Percentiles rank a stretch among this genome's conserved stretches.
phyloP scores from a whole-genome alignment of 2,113 vertebrate genomes.

The Paraplagusia blochii region DNA sequence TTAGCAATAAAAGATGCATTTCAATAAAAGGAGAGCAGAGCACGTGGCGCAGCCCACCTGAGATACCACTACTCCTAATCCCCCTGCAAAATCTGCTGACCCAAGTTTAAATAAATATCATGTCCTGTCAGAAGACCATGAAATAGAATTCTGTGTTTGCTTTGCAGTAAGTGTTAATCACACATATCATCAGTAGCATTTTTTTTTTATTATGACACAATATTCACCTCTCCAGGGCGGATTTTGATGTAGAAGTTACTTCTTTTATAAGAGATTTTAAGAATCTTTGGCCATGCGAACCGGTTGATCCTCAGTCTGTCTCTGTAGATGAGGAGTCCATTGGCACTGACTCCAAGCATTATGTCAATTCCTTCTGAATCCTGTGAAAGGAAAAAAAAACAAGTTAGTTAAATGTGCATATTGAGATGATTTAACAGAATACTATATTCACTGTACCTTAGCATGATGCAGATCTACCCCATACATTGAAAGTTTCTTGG shows the following conservation, averaged over 20 bases:
- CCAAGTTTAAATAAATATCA: conserved; percentile 39
- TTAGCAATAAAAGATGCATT: conserved; percentile 38
- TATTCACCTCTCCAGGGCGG: conserved; percentile 92
- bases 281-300: conserved; percentile 99
- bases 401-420: not conserved
- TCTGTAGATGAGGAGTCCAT: conserved; percentile 94
- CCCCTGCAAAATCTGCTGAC: conserved; percentile 21
- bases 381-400: conserved; percentile 66
- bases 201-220: too few relatives aligned
- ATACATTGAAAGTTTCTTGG: conserved; percentile 99
- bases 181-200: conserved; percentile 19
- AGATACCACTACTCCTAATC: not conserved
- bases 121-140: conserved; percentile 44
- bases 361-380: conserved; percentile 99
- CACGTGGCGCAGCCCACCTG: too few relatives aligned
- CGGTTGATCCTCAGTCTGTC: conserved; percentile 97
- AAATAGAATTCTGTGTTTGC: conserved; percentile 47
- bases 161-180: conserved; percentile 28
- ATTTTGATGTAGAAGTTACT: conserved; percentile 99
- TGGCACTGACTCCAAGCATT: conserved; percentile 97
- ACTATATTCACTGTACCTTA: conserved; percentile 79
- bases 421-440: not conserved
- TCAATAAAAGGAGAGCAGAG: conserved; percentile 26
- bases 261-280: conserved; percentile 98
- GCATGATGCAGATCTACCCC: conserved; percentile 98